These are phyloP conservation scores for Gobius niger DNA, from an alignment of 2,113 vertebrate species.

Conservation along the genomic window DNA sequence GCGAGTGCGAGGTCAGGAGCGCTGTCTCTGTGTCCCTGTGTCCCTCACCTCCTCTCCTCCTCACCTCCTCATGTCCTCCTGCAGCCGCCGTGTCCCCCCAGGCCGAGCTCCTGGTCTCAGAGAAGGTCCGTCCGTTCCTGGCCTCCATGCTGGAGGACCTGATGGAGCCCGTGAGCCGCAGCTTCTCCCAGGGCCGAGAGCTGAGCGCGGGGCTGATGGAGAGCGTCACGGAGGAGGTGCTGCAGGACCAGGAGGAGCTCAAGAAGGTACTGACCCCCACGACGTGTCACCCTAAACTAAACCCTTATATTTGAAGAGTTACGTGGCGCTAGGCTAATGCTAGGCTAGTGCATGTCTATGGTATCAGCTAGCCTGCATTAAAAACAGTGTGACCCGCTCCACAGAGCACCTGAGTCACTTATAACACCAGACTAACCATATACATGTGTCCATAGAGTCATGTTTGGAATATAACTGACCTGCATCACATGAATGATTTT, in stretches of 20 bases:
- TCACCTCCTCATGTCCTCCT: not conserved
- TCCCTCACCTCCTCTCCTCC: not conserved
- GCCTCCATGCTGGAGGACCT: slow-evolving; percentile 88
- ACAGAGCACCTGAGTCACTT: too few relatives aligned
- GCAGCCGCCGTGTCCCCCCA: slow-evolving; percentile 67
- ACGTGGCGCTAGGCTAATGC: too few relatives aligned
- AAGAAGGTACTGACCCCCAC: slow-evolving; percentile 67
- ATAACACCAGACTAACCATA: too few relatives aligned
- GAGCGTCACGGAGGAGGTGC: slow-evolving; percentile 76
- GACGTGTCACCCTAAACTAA: too few relatives aligned
- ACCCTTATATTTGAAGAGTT: too few relatives aligned
- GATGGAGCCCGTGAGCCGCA: slow-evolving; percentile 88
- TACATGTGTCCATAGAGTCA: too few relatives aligned
- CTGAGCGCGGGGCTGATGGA: slow-evolving; percentile 84
- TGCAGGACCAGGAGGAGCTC: slow-evolving; percentile 67
- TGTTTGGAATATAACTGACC: too few relatives aligned
- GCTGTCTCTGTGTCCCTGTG: not conserved
- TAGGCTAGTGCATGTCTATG: too few relatives aligned
- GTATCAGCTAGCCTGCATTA: too few relatives aligned
- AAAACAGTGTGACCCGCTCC: too few relatives aligned
- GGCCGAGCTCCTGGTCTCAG: slow-evolving; percentile 77
- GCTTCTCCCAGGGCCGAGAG: slow-evolving; percentile 82
- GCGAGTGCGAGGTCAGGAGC: not conserved
- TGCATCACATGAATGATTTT: too few relatives aligned
- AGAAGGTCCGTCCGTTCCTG: slow-evolving; percentile 84